Conservation (phyloP, 2,888 invertebrate species). For the Acrobasis consociella region DNA sequence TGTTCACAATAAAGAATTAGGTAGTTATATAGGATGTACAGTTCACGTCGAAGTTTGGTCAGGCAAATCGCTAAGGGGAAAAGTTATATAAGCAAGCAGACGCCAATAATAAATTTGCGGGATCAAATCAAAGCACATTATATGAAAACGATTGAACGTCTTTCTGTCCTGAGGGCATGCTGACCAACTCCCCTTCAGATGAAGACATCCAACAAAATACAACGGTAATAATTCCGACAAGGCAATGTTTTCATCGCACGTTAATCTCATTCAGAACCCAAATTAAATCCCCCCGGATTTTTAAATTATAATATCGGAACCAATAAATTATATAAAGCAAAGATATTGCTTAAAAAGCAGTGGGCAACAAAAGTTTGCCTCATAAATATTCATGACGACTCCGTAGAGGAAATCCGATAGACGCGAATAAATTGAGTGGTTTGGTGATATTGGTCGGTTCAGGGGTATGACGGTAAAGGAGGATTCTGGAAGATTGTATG, state of each 20-base stretch:
- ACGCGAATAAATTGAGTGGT: constrained; percentile 60
- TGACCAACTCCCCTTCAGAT: no score
- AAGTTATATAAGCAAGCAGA: no score
- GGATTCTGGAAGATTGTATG: not conserved
- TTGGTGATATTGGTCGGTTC: constrained; percentile 52
- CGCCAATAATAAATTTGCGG: no score
- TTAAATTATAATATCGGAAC: constrained; percentile 7
- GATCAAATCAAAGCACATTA: no score
- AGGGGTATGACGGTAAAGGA: constrained; percentile 10
- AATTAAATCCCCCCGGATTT: not conserved
- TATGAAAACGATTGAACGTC: no score
- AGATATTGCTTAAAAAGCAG: constrained; percentile 55
- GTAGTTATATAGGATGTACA: no score
- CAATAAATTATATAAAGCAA: constrained; percentile 38
- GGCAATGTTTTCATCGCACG: not conserved
- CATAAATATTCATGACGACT: constrained; percentile 65
- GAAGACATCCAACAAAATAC: no score
- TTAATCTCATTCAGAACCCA: not conserved
- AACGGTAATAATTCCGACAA: no score
- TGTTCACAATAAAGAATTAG: no score
- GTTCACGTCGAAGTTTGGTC: no score
- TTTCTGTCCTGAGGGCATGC: no score
- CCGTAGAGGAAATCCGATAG: constrained; percentile 59
- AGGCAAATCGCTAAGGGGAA: no score
- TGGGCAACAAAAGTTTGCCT: constrained; percentile 60